Base-by-base conservation (phyloP, 1,140 invertebrate genomes). In the Drosophila ananassae region DNA sequence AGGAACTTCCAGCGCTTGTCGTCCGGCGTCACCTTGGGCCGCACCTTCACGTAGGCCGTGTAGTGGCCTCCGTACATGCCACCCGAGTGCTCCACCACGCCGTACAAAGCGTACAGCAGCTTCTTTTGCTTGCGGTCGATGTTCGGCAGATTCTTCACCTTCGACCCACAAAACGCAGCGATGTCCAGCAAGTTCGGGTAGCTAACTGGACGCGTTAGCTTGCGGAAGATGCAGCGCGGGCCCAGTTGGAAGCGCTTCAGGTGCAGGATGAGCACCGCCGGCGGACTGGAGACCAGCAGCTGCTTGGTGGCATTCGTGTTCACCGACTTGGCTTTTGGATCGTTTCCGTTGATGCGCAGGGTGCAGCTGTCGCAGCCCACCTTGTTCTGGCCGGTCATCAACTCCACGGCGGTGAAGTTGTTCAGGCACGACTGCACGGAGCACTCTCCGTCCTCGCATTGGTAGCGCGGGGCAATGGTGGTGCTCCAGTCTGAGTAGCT, bases 51-150 rank as follows among this genome's bases (percentile, higher is more conserved):
- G 89, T 98, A 99, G 6, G 98, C 97, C n/a, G 98, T 96, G 90
- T 99, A 99, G 92, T 99, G 98, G 3, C 98, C 98, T 51, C 97
- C 96, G 79, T 96, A 95, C 71, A 99, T 94, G 12, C 95, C 95
- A 2, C 98, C 98, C 61, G 95, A 96, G 90, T 99, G 98, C 89
- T 98, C 97, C 12, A 99, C 98, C 6, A 99, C 95, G 3, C 98
- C 98, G 89, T 98, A 99, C 17, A 99, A 93, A 0, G 97, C 95
- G 92, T 99, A 99, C 21, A 97, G 90, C 7, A 98, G 93, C 90
- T 95, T 93, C 52, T 93, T 94, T 89, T 96, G 95, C 24, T 94
- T 94, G 24, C 93, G 92, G 59, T 93, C 85, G 57, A 95, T 93
- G 57, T 94, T 95, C 10, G 94, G 94, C 28, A 95, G 89, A 73